Percentiles rank a stretch among this genome's conserved stretches.
Conservation (phyloP, 2,888 invertebrate species). For the Callyntrura sp. region DNA sequence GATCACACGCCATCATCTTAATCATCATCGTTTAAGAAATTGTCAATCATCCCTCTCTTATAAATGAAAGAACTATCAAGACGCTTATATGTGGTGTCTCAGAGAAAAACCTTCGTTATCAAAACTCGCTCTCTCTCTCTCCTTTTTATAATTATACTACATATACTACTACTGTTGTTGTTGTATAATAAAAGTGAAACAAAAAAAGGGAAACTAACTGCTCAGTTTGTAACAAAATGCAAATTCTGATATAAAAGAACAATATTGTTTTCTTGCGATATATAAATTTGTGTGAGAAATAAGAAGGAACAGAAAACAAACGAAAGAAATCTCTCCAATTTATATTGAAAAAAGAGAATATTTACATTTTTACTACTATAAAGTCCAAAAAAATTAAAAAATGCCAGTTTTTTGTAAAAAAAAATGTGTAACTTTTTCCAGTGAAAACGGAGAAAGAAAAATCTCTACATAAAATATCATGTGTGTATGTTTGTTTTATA, state of each 20-base stretch:
- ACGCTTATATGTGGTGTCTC: conserved; percentile 69
- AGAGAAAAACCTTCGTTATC: conserved; percentile 12
- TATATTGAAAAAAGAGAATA: conserved; percentile 43
- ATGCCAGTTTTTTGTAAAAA: conserved; percentile 25
- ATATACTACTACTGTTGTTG: conserved; percentile 18
- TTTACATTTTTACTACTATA: conserved; percentile 60
- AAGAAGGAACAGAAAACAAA: conserved; percentile 40
- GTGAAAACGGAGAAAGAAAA: conserved; percentile 9
- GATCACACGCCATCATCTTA: conserved; percentile 18
- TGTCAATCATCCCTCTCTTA: conserved; percentile 29
- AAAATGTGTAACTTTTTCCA: conserved; percentile 17
- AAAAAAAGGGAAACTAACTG: conserved; percentile 64
- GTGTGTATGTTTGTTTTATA: conserved; percentile 24
- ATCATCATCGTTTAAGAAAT: not conserved
- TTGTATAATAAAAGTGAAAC: conserved; percentile 35
- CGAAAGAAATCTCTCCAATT: conserved; percentile 66
- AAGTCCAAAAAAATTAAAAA: conserved; percentile 55
- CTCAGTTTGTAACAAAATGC: conserved; percentile 50
- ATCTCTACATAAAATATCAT: not conserved
- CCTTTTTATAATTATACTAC: conserved; percentile 26
- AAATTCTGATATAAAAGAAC: conserved; percentile 69
- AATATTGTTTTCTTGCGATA: conserved; percentile 53
- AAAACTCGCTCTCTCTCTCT: not conserved
- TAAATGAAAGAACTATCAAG: conserved; percentile 16
- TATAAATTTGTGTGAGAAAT: conserved; percentile 43